phyloP scores from a whole-genome alignment of 2,797 vertebrate species.

The Centropyge bicolor region DNA sequence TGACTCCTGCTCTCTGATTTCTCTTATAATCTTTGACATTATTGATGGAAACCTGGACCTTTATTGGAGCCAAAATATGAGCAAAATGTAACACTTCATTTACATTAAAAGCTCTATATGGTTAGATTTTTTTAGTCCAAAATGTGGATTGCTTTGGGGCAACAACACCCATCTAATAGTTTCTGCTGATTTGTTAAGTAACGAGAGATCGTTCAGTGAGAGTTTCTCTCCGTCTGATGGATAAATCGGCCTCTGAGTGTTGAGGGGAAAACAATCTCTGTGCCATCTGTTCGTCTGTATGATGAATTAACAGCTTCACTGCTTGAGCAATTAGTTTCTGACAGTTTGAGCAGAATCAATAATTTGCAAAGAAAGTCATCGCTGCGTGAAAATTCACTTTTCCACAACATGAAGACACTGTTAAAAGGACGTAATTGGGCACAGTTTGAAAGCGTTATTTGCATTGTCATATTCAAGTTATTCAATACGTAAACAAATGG shows the following conservation, averaged over 20 bases:
- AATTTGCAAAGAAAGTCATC: conserved; percentile 51
- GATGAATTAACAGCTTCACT: conserved; percentile 66
- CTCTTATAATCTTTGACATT: neutral
- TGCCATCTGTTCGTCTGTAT: conserved; percentile 69
- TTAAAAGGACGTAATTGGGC: conserved; percentile 22
- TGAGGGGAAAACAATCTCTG: conserved; percentile 57
- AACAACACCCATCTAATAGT: neutral
- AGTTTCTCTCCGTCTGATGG: conserved; percentile 42
- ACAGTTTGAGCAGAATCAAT: conserved; percentile 71
- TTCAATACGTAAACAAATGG: conserved; percentile 47
- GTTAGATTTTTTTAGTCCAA: neutral
- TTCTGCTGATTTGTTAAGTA: conserved; percentile 15
- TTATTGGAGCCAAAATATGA: neutral
- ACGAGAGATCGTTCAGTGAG: conserved; percentile 4
- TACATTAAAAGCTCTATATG: neutral
- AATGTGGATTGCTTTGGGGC: neutral
- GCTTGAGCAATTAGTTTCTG: conserved; percentile 67
- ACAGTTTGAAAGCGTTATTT: conserved; percentile 3
- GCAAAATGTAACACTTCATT: neutral
- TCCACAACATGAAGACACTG: conserved; percentile 9
- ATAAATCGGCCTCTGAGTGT: conserved; percentile 52
- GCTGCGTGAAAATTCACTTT: conserved; percentile 59
- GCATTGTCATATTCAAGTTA: conserved; percentile 25
- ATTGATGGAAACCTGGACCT: neutral
- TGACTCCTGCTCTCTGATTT: neutral